A percentile compares a stretch with the other conserved stretches of the same genome.
Conservation (phyloP, 2,888 invertebrate species). For the Xestoiulus laeticollis region DNA sequence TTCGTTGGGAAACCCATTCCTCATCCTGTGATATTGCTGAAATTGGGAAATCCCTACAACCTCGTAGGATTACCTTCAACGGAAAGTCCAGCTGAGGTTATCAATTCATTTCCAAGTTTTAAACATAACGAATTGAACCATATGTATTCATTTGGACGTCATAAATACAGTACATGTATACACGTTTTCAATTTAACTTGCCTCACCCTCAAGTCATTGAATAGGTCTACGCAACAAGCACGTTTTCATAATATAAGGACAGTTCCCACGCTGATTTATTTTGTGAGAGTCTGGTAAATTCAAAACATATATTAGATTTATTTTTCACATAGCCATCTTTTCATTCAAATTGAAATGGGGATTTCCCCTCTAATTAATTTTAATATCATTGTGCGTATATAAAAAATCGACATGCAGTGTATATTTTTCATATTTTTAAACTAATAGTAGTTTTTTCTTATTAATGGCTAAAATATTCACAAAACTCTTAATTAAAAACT, state of each 20-base stretch:
- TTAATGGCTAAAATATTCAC: too few species aligned
- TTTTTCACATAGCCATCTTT: too few species aligned
- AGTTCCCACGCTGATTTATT: too few species aligned
- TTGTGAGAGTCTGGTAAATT: neutral
- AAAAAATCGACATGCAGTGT: too few species aligned
- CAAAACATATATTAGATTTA: too few species aligned
- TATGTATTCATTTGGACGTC: neutral
- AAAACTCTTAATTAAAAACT: too few species aligned
- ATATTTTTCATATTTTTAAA: too few species aligned
- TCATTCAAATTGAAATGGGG: too few species aligned
- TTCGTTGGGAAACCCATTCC: conserved; percentile 1
- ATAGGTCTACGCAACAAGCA: neutral
- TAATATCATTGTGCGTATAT: too few species aligned
- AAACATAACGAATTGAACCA: neutral
- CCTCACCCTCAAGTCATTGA: neutral
- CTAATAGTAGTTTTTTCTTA: too few species aligned
- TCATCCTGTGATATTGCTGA: neutral
- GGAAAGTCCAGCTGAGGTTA: neutral
- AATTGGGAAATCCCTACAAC: neutral
- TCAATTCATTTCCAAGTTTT: neutral
- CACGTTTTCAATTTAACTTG: neutral
- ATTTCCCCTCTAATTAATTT: too few species aligned
- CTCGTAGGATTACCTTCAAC: neutral
- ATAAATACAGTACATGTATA: neutral
- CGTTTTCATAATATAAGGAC: too few species aligned